Conservation (phyloP, 2,888 invertebrate species). For the Girardia tigrina region DNA sequence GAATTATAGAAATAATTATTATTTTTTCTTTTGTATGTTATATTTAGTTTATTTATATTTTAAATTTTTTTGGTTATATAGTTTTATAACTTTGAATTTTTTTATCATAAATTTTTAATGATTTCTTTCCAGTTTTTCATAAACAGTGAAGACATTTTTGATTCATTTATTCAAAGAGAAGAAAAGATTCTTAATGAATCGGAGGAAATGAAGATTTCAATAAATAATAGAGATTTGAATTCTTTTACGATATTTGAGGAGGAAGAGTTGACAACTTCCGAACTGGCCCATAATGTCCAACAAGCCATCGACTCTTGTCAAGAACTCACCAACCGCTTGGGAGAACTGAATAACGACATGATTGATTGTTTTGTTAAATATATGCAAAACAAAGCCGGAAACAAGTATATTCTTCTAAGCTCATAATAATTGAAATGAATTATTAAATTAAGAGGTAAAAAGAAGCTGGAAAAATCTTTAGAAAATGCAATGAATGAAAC, state of each 20-base stretch:
- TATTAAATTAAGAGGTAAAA: not conserved
- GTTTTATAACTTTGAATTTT: too few relatives aligned
- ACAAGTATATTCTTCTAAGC: slow-evolving; percentile 42
- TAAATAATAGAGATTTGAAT: too few relatives aligned
- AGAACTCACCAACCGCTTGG: slow-evolving; percentile 41
- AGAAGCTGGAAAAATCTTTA: not conserved
- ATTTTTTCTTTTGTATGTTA: too few relatives aligned
- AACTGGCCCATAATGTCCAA: slow-evolving; percentile 41
- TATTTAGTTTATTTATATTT: too few relatives aligned
- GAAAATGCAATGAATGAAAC: not conserved
- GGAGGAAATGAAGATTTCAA: not conserved
- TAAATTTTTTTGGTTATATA: too few relatives aligned
- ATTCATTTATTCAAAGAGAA: not conserved
- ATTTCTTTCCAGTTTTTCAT: not conserved
- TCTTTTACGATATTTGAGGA: slow-evolving; percentile 39
- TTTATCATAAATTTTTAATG: too few relatives aligned
- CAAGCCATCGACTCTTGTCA: slow-evolving; percentile 43
- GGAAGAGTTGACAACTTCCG: slow-evolving; percentile 43
- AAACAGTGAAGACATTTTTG: not conserved
- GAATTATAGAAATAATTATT: too few relatives aligned
- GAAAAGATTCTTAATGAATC: not conserved
- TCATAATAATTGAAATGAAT: not conserved
- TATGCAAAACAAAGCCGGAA: slow-evolving; percentile 45
- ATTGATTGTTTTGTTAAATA: slow-evolving; percentile 43
- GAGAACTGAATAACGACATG: slow-evolving; percentile 45